phyloP scores from a whole-genome alignment of 2,888 invertebrate genomes.

The Eurytoma californica region DNA sequence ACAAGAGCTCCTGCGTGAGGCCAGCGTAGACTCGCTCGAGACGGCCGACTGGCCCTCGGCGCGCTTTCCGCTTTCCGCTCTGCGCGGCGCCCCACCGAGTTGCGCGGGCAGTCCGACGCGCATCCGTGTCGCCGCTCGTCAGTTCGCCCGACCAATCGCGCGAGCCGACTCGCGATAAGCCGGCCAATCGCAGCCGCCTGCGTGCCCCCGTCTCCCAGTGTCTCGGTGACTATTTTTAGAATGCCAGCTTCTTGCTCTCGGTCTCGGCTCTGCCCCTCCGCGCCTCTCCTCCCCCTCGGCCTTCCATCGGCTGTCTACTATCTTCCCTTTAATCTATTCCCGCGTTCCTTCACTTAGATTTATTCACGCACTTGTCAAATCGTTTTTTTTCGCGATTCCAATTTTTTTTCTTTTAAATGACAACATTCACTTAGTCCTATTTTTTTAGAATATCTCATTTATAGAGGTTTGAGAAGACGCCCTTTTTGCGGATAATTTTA shows the following conservation, averaged over 20 bases:
- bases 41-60: constrained; percentile 50
- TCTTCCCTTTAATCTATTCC: background rate
- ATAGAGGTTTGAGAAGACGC: no score
- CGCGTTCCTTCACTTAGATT: background rate
- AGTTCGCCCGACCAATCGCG: background rate
- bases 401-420: background rate
- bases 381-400: background rate
- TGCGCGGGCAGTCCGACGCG: constrained; percentile 32
- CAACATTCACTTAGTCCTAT: no score
- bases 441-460: no score
- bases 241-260: background rate
- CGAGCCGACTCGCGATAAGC: background rate
- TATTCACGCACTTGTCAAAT: constrained; percentile 9
- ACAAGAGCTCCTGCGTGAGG: constrained; percentile 5
- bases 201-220: background rate
- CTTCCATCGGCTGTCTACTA: background rate
- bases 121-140: constrained; percentile 4
- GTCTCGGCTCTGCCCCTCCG: background rate
- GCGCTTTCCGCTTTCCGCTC: constrained; percentile 44
- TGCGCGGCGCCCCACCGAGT: background rate
- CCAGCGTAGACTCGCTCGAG: constrained; percentile 52
- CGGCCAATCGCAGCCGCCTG: background rate
- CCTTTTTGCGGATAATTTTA: no score
- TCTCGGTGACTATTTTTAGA: constrained; percentile 41
- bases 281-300: background rate